Percentiles rank a stretch among this genome's conserved stretches.
Conservation (phyloP, 1,140 invertebrate species). For the Glomeris maerens region DNA sequence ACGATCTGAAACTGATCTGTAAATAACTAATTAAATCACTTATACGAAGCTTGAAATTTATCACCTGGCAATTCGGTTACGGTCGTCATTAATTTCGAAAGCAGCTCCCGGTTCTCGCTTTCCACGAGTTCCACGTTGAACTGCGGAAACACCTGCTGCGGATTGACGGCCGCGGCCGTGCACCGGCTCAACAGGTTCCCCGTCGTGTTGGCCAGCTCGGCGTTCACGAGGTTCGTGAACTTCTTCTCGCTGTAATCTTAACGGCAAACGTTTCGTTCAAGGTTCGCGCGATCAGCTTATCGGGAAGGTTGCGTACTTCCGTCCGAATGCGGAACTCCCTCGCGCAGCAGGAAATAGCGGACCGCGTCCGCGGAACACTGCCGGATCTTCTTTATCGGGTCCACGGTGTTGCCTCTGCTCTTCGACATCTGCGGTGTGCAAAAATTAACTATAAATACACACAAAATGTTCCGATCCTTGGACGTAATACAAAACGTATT, state of each 20-base stretch:
- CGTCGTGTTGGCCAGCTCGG: conserved; percentile 79
- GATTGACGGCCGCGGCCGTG: conserved; percentile 61
- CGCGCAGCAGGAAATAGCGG: conserved; percentile 78
- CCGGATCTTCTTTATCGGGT: conserved; percentile 47
- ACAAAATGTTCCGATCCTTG: too few species aligned
- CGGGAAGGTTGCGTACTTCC: conserved; percentile 53
- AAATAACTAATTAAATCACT: too few species aligned
- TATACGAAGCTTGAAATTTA: too few species aligned
- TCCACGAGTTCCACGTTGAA: conserved; percentile 35
- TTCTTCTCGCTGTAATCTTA: conserved; percentile 74
- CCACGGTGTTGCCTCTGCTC: conserved; percentile 77
- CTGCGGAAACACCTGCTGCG: conserved; percentile 51
- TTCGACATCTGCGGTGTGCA: conserved; percentile 70
- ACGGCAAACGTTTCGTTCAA: too few species aligned
- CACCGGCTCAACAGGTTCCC: conserved; percentile 80
- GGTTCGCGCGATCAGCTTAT: neutral
- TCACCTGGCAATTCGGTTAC: too few species aligned
- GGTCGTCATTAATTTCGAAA: too few species aligned
- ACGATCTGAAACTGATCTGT: too few species aligned
- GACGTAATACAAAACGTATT: too few species aligned
- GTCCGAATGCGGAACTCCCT: conserved; percentile 75
- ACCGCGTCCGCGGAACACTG: conserved; percentile 52
- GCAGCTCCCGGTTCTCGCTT: too few species aligned
- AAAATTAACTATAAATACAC: neutral
- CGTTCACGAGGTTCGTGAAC: conserved; percentile 62